Evolutionary conservation across 2,888 invertebrate genomes (phyloP), one percentile per base, ranked within the genome.

Genomic region (Drosophila incognita): DNA sequence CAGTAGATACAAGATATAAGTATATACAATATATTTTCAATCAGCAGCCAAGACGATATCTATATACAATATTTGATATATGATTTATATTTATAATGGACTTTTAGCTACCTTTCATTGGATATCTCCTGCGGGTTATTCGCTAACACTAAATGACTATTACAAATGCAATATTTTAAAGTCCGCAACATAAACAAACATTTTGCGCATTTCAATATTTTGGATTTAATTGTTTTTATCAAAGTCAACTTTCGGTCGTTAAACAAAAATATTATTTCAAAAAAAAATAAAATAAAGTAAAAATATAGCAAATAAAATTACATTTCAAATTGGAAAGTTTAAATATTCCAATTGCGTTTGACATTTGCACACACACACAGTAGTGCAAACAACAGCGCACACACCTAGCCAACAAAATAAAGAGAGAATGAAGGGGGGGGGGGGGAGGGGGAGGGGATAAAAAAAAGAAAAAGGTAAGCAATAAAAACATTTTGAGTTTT

Each of bases 331-430:
- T 78, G 54, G 66, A 76, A 83, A 75, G 70, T 83, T 87, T 87
- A 70, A 78, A 74, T 72, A 85, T 85, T 85, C 85, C 77, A 74
- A 77, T 77, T 76, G 90, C 90, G 88, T 85, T 85, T 74, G 72
- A 64, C 82, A 69, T 48, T 70, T 70, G 31, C 42, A 46, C 59
- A n/a, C 35, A 8, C 13, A 27, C 49, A 51, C 33, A 64, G 63
- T 33, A 64, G 49, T 60, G 42, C 59, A 68, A 74, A 69, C 58
- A 69, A 42, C 52, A 46, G 36, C 29, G 27, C 48, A 66, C 71
- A 74, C 68, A 76, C 69, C 66, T 64, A 73, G 66, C 57, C 59
- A 57, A 31, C 40, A 21, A 40, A 56, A 56, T 36, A 66, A 53
- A 15, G 40, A 72, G 72, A 13, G 3, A n/a, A n/a, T n/a, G n/a